Evolutionary conservation across 2,888 invertebrate genomes (phyloP), one percentile per base, ranked within the genome.

Genomic region (Habrosyne pyritoides): DNA sequence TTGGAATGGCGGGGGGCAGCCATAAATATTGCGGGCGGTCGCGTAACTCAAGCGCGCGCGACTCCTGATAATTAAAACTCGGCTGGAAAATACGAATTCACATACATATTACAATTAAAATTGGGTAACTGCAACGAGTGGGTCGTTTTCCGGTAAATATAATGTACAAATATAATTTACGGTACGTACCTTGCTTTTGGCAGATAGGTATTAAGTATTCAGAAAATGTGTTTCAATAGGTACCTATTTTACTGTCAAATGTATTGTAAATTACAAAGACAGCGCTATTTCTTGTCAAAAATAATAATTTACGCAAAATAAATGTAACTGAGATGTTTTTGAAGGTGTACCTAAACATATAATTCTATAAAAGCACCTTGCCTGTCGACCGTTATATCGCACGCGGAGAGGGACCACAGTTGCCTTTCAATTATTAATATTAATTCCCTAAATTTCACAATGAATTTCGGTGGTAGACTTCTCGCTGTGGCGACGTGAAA

Each of bases 1-100:
- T 92, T 87, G 91, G 88, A 86, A 89, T 83, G 87, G 86, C 77
- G 81, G 79, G 83, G 79, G 80, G 84, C 79, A 73, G 86, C 84
- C 87, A 93, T 93, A 93, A 93, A 93, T 93, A 91, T 84, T 77
- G 87, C 84, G 84, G 85, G 93, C 90, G 93, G 93, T 93, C 93
- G 93, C 90, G 91, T 92, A 91, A 87, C 82, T 92, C 92, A 92
- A 77, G 80, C 85, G 81, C 81, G 81, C 89, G 86, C 89, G 90
- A 91, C 89, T 88, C 82, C 84, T 84, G 89, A 90, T 93, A 93
- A 93, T 93, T 93, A 93, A 93, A 93, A 93, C 92, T 93, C 93
- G 86, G 83, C 87, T 81, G 87, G 84, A 86, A 90, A 88, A 87
- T 83, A 80, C 82, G 82, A 90, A 89, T 91, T 88, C 91, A 90